These are phyloP conservation scores for Coenobita brevimanus DNA, from an alignment of 1,140 invertebrate species.

Conservation along the genomic window DNA sequence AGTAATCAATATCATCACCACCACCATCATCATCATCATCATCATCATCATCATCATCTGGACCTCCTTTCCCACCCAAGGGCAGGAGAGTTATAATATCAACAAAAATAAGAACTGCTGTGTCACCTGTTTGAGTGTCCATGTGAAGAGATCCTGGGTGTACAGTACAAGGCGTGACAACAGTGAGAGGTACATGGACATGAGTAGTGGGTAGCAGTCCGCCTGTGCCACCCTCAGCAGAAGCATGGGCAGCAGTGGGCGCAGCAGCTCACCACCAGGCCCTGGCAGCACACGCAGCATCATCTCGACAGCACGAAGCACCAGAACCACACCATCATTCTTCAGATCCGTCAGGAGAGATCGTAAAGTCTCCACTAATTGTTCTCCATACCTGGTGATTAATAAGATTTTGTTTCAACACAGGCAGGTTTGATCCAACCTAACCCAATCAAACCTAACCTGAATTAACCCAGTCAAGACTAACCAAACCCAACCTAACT, in stretches of 20 bases:
- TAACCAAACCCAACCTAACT: no score
- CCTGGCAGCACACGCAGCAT: constrained; percentile 80
- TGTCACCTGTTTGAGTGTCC: constrained; percentile 73
- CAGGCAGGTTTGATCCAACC: neutral
- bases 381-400: constrained; percentile 78
- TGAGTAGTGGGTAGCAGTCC: constrained; percentile 82
- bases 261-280: constrained; percentile 73
- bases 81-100: neutral
- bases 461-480: no score
- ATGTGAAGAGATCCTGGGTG: constrained; percentile 82
- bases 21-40: no score
- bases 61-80: constrained; percentile 31
- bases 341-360: constrained; percentile 85
- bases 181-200: constrained; percentile 85
- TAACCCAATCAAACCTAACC: neutral
- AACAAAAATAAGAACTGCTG: neutral
- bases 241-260: constrained; percentile 72
- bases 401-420: neutral
- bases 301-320: constrained; percentile 83
- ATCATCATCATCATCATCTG: neutral
- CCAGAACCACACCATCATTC: constrained; percentile 83
- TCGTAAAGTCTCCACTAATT: constrained; percentile 81
- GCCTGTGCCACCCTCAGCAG: constrained; percentile 77
- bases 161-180: constrained; percentile 85
- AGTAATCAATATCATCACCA: no score